A percentile compares a stretch with the other conserved stretches of the same genome.
Evolutionary conservation across 2,797 vertebrate species (phyloP).

Genomic region (Sebastes alutus): DNA sequence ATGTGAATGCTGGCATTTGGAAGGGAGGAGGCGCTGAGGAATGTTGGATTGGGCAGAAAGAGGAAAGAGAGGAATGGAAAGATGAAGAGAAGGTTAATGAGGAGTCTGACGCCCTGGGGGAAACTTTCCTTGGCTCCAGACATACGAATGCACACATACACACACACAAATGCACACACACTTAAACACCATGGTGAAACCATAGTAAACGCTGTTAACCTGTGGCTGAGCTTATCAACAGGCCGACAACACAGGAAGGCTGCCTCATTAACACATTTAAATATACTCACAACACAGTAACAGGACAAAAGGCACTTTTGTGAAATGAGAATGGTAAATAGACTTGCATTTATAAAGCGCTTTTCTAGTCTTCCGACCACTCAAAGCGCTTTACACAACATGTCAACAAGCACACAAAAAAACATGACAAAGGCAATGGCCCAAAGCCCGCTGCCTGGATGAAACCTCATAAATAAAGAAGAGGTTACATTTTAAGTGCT

Average conservation of each 20-base stretch:
- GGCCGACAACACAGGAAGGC: slow-evolving; percentile 57
- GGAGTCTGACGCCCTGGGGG: slow-evolving; percentile 62
- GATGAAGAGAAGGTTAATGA: slow-evolving; percentile 74
- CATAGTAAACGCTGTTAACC: slow-evolving; percentile 64
- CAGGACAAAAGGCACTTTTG: slow-evolving; percentile 35
- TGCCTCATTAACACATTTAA: slow-evolving; percentile 60
- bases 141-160: slow-evolving; percentile 33
- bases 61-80: slow-evolving; percentile 50
- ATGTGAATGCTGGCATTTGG: slow-evolving; percentile 31
- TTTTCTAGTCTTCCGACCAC: too few species aligned
- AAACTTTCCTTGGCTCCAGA: slow-evolving; percentile 67
- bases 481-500: background rate
- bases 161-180: slow-evolving; percentile 27
- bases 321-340: slow-evolving; percentile 10
- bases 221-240: slow-evolving; percentile 60
- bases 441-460: background rate
- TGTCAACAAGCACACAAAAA: slow-evolving; percentile 7
- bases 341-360: too few species aligned
- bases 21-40: slow-evolving; percentile 20
- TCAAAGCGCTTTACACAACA: too few species aligned
- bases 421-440: slow-evolving; percentile 12
- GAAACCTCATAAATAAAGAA: slow-evolving; percentile 26
- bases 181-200: slow-evolving; percentile 56
- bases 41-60: slow-evolving; percentile 29
- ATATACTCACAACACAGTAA: slow-evolving; percentile 32